These are phyloP conservation scores for Cyprinus carpio DNA, from an alignment of 2,113 vertebrate genomes.

Conservation along the genomic window DNA sequence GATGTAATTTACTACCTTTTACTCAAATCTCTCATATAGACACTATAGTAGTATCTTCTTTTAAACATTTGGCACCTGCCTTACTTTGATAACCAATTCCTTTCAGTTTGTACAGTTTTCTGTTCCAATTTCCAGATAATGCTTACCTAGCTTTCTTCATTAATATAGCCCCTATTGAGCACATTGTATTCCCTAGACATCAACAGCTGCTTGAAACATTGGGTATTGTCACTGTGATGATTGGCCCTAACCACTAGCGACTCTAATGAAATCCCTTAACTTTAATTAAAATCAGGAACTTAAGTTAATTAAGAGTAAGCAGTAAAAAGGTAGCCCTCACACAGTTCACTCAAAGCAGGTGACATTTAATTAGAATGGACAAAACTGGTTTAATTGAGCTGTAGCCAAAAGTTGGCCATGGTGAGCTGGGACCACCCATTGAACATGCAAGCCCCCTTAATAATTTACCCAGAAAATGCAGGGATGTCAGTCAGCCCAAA, in stretches of 20 bases:
- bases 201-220: slow-evolving; percentile 17
- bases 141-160: not conserved
- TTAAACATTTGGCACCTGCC: not conserved
- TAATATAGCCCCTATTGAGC: not conserved
- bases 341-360: slow-evolving; percentile 48
- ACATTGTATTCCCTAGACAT: not conserved
- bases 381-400: slow-evolving; percentile 58
- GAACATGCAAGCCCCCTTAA: not conserved
- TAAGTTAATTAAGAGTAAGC: slow-evolving; percentile 48
- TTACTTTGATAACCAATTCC: not conserved
- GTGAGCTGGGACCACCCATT: not conserved
- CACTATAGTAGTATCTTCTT: not conserved
- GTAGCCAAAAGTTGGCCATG: not conserved
- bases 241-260: slow-evolving; percentile 35
- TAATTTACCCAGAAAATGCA: not conserved
- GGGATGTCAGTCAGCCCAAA: not conserved
- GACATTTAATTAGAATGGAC: slow-evolving; percentile 60
- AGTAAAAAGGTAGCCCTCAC: slow-evolving; percentile 1
- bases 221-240: slow-evolving; percentile 35
- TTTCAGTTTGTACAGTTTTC: not conserved
- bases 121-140: not conserved
- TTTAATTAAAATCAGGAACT: slow-evolving; percentile 49
- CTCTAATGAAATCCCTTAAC: slow-evolving; percentile 41
- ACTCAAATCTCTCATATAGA: not conserved
- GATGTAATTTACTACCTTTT: not conserved